Conservation (phyloP, 2,888 invertebrate genomes). For the Hoplodrina ambigua region DNA sequence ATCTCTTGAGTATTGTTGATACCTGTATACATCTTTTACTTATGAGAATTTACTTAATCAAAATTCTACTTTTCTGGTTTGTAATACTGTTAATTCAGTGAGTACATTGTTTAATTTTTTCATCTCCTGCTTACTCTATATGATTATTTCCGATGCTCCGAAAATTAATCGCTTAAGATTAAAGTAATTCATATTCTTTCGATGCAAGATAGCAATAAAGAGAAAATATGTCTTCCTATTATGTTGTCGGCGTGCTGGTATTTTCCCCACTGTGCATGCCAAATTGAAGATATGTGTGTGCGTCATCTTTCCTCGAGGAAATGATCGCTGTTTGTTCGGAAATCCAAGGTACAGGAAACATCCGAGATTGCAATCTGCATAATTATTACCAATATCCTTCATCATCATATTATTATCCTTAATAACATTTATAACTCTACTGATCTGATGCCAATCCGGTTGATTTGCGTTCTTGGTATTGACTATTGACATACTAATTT, state of each 20-base stretch:
- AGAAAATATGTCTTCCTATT: slow-evolving; percentile 39
- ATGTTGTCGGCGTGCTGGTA: slow-evolving; percentile 43
- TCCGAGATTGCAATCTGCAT: slow-evolving; percentile 43
- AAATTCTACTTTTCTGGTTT: slow-evolving; percentile 31
- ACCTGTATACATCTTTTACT: slow-evolving; percentile 61
- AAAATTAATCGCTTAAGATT: background rate
- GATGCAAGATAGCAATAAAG: slow-evolving; percentile 38
- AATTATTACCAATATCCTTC: slow-evolving; percentile 25
- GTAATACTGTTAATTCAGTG: slow-evolving; percentile 12
- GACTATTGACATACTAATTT: slow-evolving; percentile 35
- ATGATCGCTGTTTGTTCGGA: slow-evolving; percentile 51
- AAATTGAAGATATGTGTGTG: slow-evolving; percentile 59
- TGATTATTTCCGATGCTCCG: background rate
- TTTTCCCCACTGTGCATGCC: slow-evolving; percentile 57
- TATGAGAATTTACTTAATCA: slow-evolving; percentile 30
- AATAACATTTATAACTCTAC: slow-evolving; percentile 8
- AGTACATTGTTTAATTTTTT: slow-evolving; percentile 10
- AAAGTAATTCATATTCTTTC: slow-evolving; percentile 18
- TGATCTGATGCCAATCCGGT: slow-evolving; percentile 16
- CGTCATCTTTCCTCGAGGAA: slow-evolving; percentile 61
- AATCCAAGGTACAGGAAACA: slow-evolving; percentile 57
- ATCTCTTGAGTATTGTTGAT: slow-evolving; percentile 67
- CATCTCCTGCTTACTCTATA: slow-evolving; percentile 10
- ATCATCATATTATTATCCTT: slow-evolving; percentile 11
- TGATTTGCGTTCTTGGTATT: slow-evolving; percentile 11